A percentile compares a stretch with the other conserved stretches of the same genome.
Conservation (phyloP, 2,797 vertebrate genomes). For the Pangasius mekongensis region DNA sequence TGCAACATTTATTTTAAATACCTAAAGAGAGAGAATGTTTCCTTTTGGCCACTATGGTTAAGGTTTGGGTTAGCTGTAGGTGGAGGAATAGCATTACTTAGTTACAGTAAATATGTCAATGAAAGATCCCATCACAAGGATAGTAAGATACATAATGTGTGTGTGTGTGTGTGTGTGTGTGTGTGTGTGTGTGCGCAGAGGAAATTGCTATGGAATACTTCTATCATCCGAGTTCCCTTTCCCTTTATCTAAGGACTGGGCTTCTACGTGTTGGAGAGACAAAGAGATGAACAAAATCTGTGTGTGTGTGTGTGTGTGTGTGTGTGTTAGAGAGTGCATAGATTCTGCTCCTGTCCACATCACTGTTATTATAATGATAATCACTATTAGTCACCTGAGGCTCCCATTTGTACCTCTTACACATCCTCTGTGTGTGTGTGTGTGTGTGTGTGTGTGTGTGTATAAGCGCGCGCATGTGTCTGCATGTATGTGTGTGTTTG, state of each 20-base stretch:
- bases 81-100: not conserved
- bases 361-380: slow-evolving; percentile 74
- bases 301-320: not conserved
- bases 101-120: not conserved
- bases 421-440: slow-evolving; percentile 60
- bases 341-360: slow-evolving; percentile 68
- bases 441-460: not conserved
- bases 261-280: not conserved
- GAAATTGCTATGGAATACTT: slow-evolving; percentile 2
- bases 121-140: not conserved
- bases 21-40: not conserved
- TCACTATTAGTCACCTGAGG: slow-evolving; percentile 73
- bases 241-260: slow-evolving; percentile 18
- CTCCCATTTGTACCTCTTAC: slow-evolving; percentile 64
- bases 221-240: slow-evolving; percentile 9
- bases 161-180: slow-evolving; percentile 48
- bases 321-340: slow-evolving; percentile 23
- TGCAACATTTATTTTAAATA: not conserved
- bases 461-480: slow-evolving; percentile 9
- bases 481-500: slow-evolving; percentile 42
- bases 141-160: not conserved
- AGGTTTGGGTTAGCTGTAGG: not conserved
- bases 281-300: slow-evolving; percentile 16
- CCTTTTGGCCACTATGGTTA: not conserved
- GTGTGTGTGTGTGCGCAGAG: not conserved